Evolutionary conservation across 2,797 vertebrate species (phyloP).

Genomic region (Lepilemur septentrionalis): DNA sequence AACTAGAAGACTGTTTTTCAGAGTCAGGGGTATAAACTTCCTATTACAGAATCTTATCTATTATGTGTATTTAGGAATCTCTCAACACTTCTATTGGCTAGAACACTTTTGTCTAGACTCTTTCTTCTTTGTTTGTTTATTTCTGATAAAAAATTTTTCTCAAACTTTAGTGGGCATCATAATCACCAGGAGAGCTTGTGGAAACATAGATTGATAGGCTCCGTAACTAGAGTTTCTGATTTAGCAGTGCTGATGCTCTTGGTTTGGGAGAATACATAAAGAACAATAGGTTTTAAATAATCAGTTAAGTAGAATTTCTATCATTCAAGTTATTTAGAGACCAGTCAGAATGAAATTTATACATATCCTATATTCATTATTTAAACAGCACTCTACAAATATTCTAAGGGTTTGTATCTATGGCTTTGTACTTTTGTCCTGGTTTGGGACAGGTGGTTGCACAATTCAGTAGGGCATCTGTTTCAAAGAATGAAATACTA

Average conservation of each 20-base stretch:
- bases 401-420: neutral
- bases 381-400: neutral
- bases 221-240: neutral
- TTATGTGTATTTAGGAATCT: neutral
- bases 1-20: neutral
- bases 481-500: neutral
- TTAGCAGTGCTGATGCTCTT: neutral
- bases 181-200: neutral
- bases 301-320: neutral
- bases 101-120: neutral
- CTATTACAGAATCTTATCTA: neutral
- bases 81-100: neutral
- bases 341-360: neutral
- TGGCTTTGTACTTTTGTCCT: neutral
- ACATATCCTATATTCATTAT: neutral
- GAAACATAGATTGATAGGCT: neutral
- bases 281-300: neutral
- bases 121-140: neutral
- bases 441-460: neutral
- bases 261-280: neutral
- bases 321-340: neutral
- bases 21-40: neutral
- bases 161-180: neutral
- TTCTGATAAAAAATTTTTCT: neutral
- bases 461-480: neutral